Base-by-base conservation (phyloP, 2,888 invertebrate genomes). In the Dioctria linearis region DNA sequence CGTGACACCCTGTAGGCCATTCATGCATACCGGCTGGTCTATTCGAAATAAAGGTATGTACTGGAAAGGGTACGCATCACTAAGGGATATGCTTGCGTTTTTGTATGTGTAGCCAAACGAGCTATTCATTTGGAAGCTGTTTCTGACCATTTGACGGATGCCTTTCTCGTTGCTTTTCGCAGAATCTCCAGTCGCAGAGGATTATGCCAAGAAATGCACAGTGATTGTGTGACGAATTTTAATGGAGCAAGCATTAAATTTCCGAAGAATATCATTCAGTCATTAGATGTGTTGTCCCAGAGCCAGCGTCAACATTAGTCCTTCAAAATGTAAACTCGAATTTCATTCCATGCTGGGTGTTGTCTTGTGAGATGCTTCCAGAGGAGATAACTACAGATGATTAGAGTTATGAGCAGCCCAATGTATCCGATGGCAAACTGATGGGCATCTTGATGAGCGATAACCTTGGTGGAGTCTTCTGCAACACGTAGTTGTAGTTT, bases 11-110 rank as follows among this genome's bases (percentile, higher is more conserved):
- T 39, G 71, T 9, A 73, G 76, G 13, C 84, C 84, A 63, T 84
- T 84, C 63, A 39, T 59, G 2, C 61, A 79, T 37, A 80, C 81
- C 4, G 84, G 83, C 82, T 2, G 84, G 84, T 25, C 84, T 84
- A 6, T 79, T 84, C 11, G 63, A 75, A 57, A 57, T 57, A 57
- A 57, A 57, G 13, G 57, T 11, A 57, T 13, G 13, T 57, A 57
- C 57, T 57, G 57, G 57, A n/a, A 57, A 57, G 13, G 57, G 57
- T 84, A 4, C 84, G 83, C 61, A 63, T 67, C 6, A 57, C 78
- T 5, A 78, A 69, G 49, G 65, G 43, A 57, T 57, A 57, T 46
- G 49, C 61, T 63, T 13, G 25, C 37, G 13, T 63, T 25, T 78
- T 63, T 65, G 39, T 78, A n/a, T 65, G 65, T 42, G 3, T 78